Percentiles rank a stretch among this genome's conserved stretches.
Conservation (phyloP, 2,797 vertebrate species). For the Anas bahamensis region DNA sequence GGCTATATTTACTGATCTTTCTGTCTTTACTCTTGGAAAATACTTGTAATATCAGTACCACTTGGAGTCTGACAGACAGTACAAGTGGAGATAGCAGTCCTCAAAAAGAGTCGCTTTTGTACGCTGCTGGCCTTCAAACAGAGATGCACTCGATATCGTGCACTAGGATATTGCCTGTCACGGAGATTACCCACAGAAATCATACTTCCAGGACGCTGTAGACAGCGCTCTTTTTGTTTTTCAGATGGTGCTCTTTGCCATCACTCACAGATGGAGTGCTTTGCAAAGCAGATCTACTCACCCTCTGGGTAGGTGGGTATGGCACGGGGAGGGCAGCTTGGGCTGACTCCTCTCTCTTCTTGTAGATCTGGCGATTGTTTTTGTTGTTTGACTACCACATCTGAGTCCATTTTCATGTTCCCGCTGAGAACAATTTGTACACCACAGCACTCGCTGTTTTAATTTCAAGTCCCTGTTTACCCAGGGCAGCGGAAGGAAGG, state of each 20-base stretch:
- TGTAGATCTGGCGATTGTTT: conserved; percentile 15
- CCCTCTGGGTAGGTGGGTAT: conserved; percentile 46
- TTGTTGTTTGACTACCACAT: not conserved
- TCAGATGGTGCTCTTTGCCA: conserved; percentile 53
- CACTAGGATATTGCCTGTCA: not conserved
- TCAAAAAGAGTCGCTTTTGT: not conserved
- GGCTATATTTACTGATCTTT: not conserved
- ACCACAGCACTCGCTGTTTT: not conserved
- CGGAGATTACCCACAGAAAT: not conserved
- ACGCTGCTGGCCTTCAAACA: not conserved
- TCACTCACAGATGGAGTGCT: conserved; percentile 56
- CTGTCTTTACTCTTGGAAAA: not conserved
- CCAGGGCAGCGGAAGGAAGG: not conserved
- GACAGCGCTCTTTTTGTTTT: conserved; percentile 50
- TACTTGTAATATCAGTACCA: not conserved
- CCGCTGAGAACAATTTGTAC: not conserved
- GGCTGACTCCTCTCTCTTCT: conserved; percentile 23
- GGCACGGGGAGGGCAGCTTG: conserved; percentile 12
- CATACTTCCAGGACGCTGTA: not conserved
- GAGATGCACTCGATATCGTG: not conserved
- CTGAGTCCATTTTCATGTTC: conserved; percentile 21
- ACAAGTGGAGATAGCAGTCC: not conserved
- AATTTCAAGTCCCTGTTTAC: not conserved
- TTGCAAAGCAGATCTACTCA: conserved; percentile 62
- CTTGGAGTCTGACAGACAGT: not conserved